Evolutionary conservation across 2,113 vertebrate genomes (phyloP), one percentile per base, ranked within the genome.

Genomic region (Sorex araneus): DNA sequence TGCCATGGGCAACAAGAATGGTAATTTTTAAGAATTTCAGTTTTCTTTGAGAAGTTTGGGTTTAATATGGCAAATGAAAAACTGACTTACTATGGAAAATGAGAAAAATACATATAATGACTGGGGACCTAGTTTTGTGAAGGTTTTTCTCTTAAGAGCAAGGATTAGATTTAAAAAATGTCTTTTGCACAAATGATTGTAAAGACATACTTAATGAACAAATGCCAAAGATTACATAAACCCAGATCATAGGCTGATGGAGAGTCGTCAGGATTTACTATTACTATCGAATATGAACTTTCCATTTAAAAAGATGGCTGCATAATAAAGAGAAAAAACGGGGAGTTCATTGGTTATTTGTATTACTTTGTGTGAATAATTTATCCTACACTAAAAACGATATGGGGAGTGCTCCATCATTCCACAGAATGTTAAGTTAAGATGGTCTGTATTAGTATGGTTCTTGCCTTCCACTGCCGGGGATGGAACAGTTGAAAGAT

Each of bases 161-260:
- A 77, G 91, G 79, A 86, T 88, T 83, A 85, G 79, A 92, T 88
- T 50, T 50, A 84, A 94, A 94, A 92, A 8, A 7, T 50, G 50
- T 89, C 2, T 27, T 89, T 91, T 81, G 1, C 84, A 74, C 43
- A 96, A 80, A 74, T 73, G 16, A 91, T 90, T 95, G 54, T 76
- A 90, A 96, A 96, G 84, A 94, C 92, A 57, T 87, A 87, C n/a
- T 74, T 71, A 94, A 92, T 90, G 84, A 91, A 86, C 64, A 91
- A 92, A 87, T 93, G 90, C 25, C 66, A 94, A 21, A 71, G 45
- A 77, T 84, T 93, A 78, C 94, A 77, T 84, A 79, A 94, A 93
- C 86, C 67, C 54, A 69, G 50, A 57, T 89, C 73, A 80, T 45
- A 89, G 75, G 50, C 84, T 93, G 63, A 90, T 28, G 4, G 81